Evolutionary conservation across 1,140 invertebrate genomes (phyloP).

Genomic region (Aporrectodea caliginosa): DNA sequence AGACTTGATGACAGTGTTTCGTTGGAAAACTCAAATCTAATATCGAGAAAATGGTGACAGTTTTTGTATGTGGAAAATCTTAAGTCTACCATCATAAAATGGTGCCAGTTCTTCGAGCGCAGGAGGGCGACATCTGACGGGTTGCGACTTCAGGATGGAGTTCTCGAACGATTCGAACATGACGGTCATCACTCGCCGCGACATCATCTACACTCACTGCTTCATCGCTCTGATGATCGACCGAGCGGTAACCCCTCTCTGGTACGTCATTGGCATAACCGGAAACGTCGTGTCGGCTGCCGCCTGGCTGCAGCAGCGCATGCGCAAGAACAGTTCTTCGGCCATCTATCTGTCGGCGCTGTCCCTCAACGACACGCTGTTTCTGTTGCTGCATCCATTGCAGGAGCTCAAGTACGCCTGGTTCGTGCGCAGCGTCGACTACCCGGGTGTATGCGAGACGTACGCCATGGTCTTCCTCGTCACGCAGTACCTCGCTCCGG

Average conservation of each 20-base stretch:
- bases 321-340: constrained; percentile 47
- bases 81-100: too few relatives aligned
- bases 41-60: too few relatives aligned
- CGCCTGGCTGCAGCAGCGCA: constrained; percentile 49
- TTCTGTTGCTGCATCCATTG: constrained; percentile 45
- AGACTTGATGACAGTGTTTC: too few relatives aligned
- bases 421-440: constrained; percentile 38
- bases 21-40: too few relatives aligned
- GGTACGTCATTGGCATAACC: constrained; percentile 47
- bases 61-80: too few relatives aligned
- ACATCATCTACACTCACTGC: background rate
- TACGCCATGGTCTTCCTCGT: constrained; percentile 39
- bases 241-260: constrained; percentile 25
- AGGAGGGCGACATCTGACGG: too few relatives aligned
- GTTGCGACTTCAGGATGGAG: too few relatives aligned
- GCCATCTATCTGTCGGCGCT: constrained; percentile 52
- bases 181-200: too few relatives aligned
- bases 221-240: constrained; percentile 16
- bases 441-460: constrained; percentile 43
- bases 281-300: constrained; percentile 50
- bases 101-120: too few relatives aligned
- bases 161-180: too few relatives aligned
- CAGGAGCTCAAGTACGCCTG: constrained; percentile 47
- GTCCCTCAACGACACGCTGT: constrained; percentile 48
- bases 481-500: constrained; percentile 65